These are phyloP conservation scores for Malurus cyaneus DNA, from an alignment of 2,113 vertebrate genomes.

Conservation along the genomic window DNA sequence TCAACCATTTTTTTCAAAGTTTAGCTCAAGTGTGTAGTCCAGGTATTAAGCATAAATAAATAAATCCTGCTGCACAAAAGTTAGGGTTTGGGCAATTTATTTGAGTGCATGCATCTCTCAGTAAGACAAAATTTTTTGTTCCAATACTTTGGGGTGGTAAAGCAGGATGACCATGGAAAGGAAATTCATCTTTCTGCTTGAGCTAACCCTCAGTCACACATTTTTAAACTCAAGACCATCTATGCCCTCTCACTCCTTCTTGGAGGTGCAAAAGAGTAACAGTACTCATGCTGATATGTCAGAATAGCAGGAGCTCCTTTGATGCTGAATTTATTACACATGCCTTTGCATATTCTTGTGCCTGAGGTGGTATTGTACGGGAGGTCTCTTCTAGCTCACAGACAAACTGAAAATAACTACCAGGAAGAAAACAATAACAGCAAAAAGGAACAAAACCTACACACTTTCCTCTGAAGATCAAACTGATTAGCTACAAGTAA, in stretches of 20 bases:
- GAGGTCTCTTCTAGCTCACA: background rate
- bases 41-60: background rate
- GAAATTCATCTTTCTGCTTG: background rate
- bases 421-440: background rate
- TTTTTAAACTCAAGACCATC: background rate
- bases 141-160: background rate
- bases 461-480: conserved; percentile 16
- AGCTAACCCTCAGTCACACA: background rate
- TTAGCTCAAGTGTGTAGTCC: background rate
- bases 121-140: background rate
- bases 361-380: background rate
- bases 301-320: background rate
- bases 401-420: background rate
- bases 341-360: background rate
- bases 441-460: background rate
- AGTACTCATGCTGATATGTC: background rate
- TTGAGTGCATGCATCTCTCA: background rate
- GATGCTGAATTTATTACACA: background rate
- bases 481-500: background rate
- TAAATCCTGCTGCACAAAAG: background rate
- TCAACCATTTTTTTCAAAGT: background rate
- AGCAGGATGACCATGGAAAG: background rate
- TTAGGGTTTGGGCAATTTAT: background rate
- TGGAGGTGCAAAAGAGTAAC: background rate
- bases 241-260: background rate